Base-by-base conservation (phyloP, 2,888 invertebrate genomes). In the Ichneumon xanthorius region DNA sequence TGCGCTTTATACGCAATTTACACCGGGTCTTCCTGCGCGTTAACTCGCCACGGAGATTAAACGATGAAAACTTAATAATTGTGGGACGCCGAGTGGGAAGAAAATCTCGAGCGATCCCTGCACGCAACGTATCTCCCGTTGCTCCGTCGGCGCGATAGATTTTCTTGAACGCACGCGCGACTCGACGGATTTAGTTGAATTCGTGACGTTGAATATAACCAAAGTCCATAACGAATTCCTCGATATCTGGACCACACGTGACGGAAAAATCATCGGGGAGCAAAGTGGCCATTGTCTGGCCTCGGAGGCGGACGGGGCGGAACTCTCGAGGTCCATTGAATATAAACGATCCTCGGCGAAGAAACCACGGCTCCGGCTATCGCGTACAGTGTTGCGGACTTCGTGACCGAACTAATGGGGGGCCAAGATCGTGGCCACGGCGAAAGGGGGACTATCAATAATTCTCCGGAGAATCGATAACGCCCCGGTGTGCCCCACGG, bases 381-480 rank as follows among this genome's bases (percentile, higher is more conserved):
- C 37, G 53, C 33, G 33, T 55, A 37, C 26, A 55, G 53, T 19
- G 6, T 37, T 40, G 48, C 37, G 53, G 40, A 77, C 77, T 81
- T 80, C 81, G 84, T 85, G 84, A 85, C 81, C 68, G 55, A 70
- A 70, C 84, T 85, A 81, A 85, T 85, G 78, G 78, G 81, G 77
- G 55, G 9, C 22, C 73, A 81, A 63, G 63, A 73, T 81, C 77
- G 84, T 80, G 84, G 76, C 37, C 45, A 48, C 26, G 65, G 50
- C 53, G 37, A 79, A 70, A 65, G 50, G 53, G 50, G 26, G 50
- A 72, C 72, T 70, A 82, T 82, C 85, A 82, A 85, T 85, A 85
- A 82, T 85, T 76, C 85, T 71, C 76, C 48, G 75, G n/a, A 67
- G 81, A 85, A 78, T 85, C 79, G 85, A 85, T 85, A 82, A 85